Conservation (phyloP, 35 echinoderm and acorn worm species). For the Heliocidaris tuberculata region DNA sequence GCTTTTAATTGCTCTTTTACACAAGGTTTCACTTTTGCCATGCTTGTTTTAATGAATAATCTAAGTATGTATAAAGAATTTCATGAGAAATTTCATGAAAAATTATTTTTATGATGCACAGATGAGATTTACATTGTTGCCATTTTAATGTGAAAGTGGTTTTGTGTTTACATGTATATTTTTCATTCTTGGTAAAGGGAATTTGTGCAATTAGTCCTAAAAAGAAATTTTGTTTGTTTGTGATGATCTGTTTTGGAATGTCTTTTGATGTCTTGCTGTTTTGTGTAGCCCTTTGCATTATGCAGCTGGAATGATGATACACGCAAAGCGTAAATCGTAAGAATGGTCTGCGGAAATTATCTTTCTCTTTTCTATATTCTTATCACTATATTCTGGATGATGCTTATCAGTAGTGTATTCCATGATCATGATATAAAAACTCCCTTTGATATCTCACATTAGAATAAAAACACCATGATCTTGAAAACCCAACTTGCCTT, state of each 20-base stretch:
- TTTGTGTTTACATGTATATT: background rate
- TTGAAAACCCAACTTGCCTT: no score
- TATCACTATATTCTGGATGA: background rate
- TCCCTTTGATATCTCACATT: no score
- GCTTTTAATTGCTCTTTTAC: no score
- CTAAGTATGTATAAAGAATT: no score
- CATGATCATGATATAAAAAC: background rate
- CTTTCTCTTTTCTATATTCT: background rate
- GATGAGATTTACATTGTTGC: no score
- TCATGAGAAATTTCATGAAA: no score
- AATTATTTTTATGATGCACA: no score
- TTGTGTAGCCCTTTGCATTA: slow-evolving; percentile 11
- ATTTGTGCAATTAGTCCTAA: no score
- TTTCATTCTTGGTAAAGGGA: no score
- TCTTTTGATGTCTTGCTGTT: background rate
- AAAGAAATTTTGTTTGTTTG: background rate
- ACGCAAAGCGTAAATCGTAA: background rate
- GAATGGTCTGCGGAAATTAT: background rate
- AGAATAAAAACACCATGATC: no score
- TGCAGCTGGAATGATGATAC: slow-evolving; percentile 34
- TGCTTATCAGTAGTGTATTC: background rate
- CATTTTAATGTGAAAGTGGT: background rate
- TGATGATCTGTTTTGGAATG: background rate
- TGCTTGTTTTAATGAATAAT: no score
- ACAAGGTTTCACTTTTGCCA: no score